These are phyloP conservation scores for Drosophila ogumai DNA, from an alignment of 1,140 invertebrate species.

Conservation along the genomic window DNA sequence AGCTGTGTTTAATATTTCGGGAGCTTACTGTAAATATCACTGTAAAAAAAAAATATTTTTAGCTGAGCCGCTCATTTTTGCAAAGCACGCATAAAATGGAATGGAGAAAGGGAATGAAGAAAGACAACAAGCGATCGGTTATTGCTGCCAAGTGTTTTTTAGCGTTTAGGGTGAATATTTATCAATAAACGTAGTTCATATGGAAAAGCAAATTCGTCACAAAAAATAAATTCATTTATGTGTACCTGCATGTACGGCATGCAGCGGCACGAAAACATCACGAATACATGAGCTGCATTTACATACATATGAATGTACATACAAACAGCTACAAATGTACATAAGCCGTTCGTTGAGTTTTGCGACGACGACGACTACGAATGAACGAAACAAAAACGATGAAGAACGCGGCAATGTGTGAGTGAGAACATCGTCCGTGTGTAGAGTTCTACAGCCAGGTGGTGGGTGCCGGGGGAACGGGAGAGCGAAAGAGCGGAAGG, in stretches of 20 bases:
- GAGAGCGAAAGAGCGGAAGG: constrained; percentile 31
- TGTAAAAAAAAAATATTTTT: too few relatives aligned
- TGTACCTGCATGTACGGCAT: constrained; percentile 7
- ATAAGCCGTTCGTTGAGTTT: constrained; percentile 41
- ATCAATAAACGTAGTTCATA: constrained; percentile 23
- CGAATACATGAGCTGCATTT: constrained; percentile 26
- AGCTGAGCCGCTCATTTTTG: neutral
- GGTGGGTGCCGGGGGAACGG: constrained; percentile 21
- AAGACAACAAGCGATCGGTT: constrained; percentile 11
- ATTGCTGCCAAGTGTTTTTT: constrained; percentile 1
- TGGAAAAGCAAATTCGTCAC: constrained; percentile 9
- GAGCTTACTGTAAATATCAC: neutral
- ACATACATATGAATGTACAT: constrained; percentile 5
- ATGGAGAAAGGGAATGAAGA: neutral
- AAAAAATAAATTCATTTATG: too few relatives aligned
- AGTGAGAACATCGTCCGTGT: constrained; percentile 22
- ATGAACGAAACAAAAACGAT: constrained; percentile 59
- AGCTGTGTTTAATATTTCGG: neutral
- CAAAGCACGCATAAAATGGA: neutral
- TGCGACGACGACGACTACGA: constrained; percentile 50
- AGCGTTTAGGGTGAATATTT: constrained; percentile 19
- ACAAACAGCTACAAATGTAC: constrained; percentile 13
- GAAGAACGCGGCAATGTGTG: constrained; percentile 41
- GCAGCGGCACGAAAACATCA: constrained; percentile 32
- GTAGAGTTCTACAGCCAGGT: constrained; percentile 16